Percentiles rank a stretch among this genome's conserved stretches.
These are phyloP conservation scores for Decapterus maruadsi DNA, from an alignment of 2,797 vertebrate species.

Conservation along the genomic window DNA sequence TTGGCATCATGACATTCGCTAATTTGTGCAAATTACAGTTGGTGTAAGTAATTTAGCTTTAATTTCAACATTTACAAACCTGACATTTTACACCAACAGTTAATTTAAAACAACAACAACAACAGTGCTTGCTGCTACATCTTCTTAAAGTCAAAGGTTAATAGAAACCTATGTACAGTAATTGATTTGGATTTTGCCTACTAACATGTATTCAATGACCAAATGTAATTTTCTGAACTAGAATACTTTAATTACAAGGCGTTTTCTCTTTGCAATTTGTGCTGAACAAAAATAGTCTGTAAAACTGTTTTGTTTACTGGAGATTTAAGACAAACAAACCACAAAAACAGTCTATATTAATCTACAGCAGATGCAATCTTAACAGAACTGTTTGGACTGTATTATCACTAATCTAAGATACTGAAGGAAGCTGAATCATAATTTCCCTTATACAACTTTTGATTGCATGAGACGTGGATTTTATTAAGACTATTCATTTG, in stretches of 20 bases:
- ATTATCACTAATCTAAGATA: slow-evolving; percentile 6
- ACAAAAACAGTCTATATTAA: slow-evolving; percentile 9
- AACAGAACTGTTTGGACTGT: background rate
- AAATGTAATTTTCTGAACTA: background rate
- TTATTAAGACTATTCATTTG: slow-evolving; percentile 3
- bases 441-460: background rate
- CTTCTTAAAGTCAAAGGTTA: background rate
- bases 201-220: background rate
- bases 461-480: background rate
- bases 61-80: background rate
- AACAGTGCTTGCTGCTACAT: background rate
- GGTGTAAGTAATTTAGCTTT: background rate
- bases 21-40: background rate
- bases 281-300: background rate
- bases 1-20: background rate
- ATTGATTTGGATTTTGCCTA: background rate
- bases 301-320: no score
- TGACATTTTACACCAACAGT: background rate
- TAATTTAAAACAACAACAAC: no score
- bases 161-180: background rate
- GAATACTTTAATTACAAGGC: background rate
- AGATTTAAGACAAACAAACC: background rate
- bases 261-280: background rate
- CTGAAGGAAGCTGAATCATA: background rate
- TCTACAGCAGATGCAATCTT: slow-evolving; percentile 2